Conservation (phyloP, 2,797 vertebrate genomes). For the Falco columbarius region DNA sequence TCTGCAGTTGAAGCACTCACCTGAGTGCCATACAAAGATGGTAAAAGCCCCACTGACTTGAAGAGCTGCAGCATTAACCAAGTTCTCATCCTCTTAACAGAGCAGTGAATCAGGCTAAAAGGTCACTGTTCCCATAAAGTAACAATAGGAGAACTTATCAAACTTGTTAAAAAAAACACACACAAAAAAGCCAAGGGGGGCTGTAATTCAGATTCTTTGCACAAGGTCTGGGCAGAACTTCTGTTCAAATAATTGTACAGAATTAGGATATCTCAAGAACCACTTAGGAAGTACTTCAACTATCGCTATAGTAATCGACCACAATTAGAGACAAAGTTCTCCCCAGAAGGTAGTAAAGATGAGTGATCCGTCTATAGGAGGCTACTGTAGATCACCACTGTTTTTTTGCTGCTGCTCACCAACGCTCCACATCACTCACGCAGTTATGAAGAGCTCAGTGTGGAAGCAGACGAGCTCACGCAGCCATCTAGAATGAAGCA, state of each 20-base stretch:
- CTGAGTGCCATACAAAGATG: background rate
- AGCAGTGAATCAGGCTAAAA: background rate
- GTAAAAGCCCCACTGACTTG: background rate
- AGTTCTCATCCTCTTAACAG: background rate
- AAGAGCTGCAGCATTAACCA: background rate
- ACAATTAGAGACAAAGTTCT: background rate
- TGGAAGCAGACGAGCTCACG: background rate
- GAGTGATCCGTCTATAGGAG: background rate
- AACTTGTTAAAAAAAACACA: background rate
- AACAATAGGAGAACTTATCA: background rate
- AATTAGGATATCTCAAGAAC: background rate
- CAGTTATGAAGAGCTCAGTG: background rate
- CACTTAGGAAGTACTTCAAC: background rate
- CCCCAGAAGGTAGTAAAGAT: background rate
- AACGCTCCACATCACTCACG: background rate
- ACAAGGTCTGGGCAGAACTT: background rate
- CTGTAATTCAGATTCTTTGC: background rate
- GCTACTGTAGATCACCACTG: background rate
- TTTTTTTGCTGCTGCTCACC: slow-evolving; percentile 7
- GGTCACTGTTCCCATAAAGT: background rate
- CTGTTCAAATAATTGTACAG: fast-evolving
- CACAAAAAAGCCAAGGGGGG: background rate
- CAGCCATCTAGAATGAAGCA: slow-evolving; percentile 24
- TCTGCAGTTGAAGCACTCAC: background rate
- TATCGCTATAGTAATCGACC: background rate